Base-by-base conservation (phyloP, 2,113 vertebrate species). In the Ameiurus melas region DNA sequence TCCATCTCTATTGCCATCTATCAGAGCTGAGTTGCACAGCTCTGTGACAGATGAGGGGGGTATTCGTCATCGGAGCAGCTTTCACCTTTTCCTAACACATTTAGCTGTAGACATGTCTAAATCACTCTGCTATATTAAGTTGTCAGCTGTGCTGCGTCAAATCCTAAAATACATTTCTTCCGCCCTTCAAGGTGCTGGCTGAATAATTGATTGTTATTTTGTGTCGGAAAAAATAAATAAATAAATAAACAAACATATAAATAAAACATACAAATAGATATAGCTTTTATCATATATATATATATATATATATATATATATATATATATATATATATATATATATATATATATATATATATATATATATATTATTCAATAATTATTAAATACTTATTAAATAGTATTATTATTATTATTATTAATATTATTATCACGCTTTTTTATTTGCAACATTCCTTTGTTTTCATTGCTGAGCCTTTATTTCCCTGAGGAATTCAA, bases 401-500 rank as follows among this genome's bases (percentile, higher is more conserved):
- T n/a, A n/a, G 47, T 71, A 62, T 71, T 84, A 43, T 4, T 78
- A 86, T 83, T 53, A 62, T 71, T 82, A 64, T 79, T 80, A 84
- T n/a, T 86, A 43, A 58, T 83, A n/a, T 70, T 55, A 47, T 87
- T 75, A 1, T 62, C n/a, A 10, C 70, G 30, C 53, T 12, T 79
- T 58, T 66, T 70, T 77, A 47, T 73, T 84, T 60, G 27, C 2
- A 16, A 19, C 62, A 64, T 87, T 57, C 47, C 4, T 39, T 86
- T 84, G 17, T 85, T 87, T 80, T 79, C 20, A 57, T 53, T 81
- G 89, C 84, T 84, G 39, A 66, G 39, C 43, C 73, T 22, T 5
- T 25, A 77, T 25, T 25, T 90, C 85, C 91, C 89, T 71, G 30
- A 89, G 85, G 89, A 87, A 85, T 83, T 89, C 64, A 53, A 84